phyloP scores from a whole-genome alignment of 1,140 invertebrate species.

The Parasteatoda tepidariorum region DNA sequence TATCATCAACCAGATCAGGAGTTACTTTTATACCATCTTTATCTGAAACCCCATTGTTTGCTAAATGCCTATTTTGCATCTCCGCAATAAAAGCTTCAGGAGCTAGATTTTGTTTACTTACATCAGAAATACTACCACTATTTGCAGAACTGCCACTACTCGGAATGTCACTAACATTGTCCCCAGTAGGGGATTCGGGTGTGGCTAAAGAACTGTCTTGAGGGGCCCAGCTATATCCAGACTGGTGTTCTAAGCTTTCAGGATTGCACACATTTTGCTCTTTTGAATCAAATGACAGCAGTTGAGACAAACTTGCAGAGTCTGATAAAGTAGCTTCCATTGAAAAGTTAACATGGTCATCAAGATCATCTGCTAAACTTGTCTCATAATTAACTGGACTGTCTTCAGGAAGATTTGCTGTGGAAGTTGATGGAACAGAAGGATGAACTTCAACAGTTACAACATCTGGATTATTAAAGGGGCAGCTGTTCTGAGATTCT shows the following conservation, averaged over 20 bases:
- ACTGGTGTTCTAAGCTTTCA: background rate
- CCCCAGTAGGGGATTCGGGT: slow-evolving; percentile 58
- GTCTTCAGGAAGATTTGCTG: background rate
- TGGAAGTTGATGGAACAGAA: background rate
- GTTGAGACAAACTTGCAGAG: slow-evolving; percentile 49
- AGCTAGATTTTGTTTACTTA: background rate
- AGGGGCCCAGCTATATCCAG: background rate
- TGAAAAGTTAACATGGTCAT: slow-evolving; percentile 32
- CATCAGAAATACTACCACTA: background rate
- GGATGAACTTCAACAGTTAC: slow-evolving; percentile 34
- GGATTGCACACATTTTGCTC: background rate
- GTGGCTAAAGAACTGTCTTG: slow-evolving; percentile 44
- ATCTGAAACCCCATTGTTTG: background rate
- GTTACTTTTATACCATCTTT: background rate
- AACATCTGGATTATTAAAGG: background rate
- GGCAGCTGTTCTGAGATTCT: background rate
- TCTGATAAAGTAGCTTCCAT: slow-evolving; percentile 60
- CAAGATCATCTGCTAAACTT: background rate
- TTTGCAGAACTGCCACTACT: slow-evolving; percentile 38
- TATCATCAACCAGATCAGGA: background rate
- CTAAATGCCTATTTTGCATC: background rate
- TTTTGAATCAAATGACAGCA: slow-evolving; percentile 51
- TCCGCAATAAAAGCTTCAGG: background rate
- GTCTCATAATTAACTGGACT: background rate
- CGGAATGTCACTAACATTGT: slow-evolving; percentile 55